Evolutionary conservation across 2,888 invertebrate genomes (phyloP).

Genomic region (Agrotis exclamationis): DNA sequence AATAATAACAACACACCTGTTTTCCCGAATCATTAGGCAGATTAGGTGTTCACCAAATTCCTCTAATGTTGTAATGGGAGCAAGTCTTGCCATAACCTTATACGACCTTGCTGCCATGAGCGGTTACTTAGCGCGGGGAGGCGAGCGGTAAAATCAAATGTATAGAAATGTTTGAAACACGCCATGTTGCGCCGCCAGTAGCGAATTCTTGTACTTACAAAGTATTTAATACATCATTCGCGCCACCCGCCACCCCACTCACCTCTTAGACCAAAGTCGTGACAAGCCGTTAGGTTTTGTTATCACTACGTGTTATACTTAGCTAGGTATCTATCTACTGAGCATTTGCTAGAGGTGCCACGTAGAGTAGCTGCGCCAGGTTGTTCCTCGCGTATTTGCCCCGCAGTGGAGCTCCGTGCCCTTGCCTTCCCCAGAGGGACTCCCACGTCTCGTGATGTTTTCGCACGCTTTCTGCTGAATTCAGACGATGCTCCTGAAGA

Average conservation of each 20-base stretch:
- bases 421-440: conserved; percentile 95
- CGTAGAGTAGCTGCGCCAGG: conserved; percentile 83
- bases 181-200: no score
- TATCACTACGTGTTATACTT: background rate
- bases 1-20: background rate
- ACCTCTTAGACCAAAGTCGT: no score
- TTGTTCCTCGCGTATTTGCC: conserved; percentile 88
- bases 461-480: conserved; percentile 92
- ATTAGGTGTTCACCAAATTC: background rate
- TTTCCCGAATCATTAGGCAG: background rate
- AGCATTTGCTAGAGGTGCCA: conserved; percentile 75
- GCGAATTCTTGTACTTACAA: no score
- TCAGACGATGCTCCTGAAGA: conserved; percentile 90
- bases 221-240: no score
- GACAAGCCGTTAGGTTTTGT: no score
- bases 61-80: no score
- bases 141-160: no score
- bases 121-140: no score
- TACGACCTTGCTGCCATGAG: no score
- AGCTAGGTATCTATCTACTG: conserved; percentile 56
- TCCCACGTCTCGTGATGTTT: conserved; percentile 95
- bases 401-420: conserved; percentile 91
- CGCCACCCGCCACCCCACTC: no score
- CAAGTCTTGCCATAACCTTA: no score
- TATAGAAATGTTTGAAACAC: no score